phyloP scores from a whole-genome alignment of 2,797 vertebrate genomes.

The Heterohyrax brucei region DNA sequence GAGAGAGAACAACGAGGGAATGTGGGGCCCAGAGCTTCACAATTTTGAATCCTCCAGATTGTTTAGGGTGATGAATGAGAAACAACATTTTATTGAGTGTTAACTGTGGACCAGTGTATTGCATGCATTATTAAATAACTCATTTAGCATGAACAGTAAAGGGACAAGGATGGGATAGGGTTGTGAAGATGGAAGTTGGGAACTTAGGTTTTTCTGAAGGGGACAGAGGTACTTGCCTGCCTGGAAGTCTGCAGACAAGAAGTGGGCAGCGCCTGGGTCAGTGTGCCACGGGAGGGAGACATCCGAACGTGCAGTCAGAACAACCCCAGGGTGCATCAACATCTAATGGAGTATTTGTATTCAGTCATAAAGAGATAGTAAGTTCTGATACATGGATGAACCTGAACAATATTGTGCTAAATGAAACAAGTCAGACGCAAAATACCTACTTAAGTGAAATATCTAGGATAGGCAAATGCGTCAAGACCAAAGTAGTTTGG shows the following conservation, averaged over 20 bases:
- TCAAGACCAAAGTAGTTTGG: not conserved
- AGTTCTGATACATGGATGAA: not conserved
- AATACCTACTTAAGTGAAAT: not conserved
- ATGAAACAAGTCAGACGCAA: not conserved
- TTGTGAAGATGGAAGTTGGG: not conserved
- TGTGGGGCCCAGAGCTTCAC: not conserved
- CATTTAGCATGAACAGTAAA: not conserved
- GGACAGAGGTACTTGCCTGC: fast-evolving
- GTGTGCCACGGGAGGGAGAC: fast-evolving
- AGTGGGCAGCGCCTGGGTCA: not conserved
- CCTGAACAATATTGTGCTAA: not conserved
- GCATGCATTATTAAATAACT: not conserved
- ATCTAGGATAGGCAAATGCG: not conserved
- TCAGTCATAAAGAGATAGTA: not conserved
- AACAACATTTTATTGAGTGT: not conserved
- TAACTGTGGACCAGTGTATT: not conserved
- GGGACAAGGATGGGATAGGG: not conserved
- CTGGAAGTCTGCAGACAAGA: not conserved
- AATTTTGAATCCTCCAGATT: not conserved
- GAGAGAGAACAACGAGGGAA: no score
- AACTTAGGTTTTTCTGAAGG: not conserved
- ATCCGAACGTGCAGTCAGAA: not conserved
- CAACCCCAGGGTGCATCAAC: not conserved
- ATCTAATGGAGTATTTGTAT: not conserved
- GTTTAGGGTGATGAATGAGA: no score